Evolutionary conservation across 2,113 vertebrate genomes (phyloP), one percentile per base, ranked within the genome.

Genomic region (Arenaria interpres): DNA sequence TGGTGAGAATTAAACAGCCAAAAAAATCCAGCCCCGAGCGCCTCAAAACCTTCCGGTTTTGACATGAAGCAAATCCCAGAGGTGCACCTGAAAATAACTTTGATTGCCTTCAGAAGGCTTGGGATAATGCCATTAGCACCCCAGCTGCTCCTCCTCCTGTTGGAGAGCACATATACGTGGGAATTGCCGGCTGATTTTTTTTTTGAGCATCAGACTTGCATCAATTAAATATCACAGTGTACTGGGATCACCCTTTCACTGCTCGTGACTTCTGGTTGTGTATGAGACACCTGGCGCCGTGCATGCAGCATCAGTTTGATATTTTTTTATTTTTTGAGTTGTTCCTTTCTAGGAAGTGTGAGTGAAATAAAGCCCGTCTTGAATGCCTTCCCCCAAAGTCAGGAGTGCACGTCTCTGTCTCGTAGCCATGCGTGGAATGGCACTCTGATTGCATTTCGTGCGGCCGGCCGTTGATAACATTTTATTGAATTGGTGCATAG

Each of bases 401-500:
- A 77, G 57, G 27, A 90, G 67, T 33, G 57, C 84, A 87, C 3
- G 3, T 88, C 64, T 91, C 9, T 43, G 57, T 85, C 62, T 84
- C 5, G 4, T 11, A 87, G 90, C 35, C n/a, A 60, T 60, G 85
- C 7, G 2, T 78, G 78, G 85, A 85, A 20, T 63, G 66, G 84
- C 56, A 81, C 32, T 23, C 62, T 91, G 54, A 94, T 96, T 89
- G 75, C 82, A 92, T 96, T 96, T 96, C 1, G 2, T 5, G 77
- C 95, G 67, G 88, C 85, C 22, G 14, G 71, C 73, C 1, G 2
- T 72, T 84, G 92, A 69, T 91, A 88, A 87, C 80, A 19, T 88
- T 85, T 96, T 79, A 92, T 68, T 87, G 93, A 97, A 97, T 91
- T 80, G 90, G 53, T 93, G 91, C 63, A 63, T 90, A 90, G 94